Conservation (phyloP, 2,797 vertebrate species). For the Schizopygopsis malacanthus region DNA sequence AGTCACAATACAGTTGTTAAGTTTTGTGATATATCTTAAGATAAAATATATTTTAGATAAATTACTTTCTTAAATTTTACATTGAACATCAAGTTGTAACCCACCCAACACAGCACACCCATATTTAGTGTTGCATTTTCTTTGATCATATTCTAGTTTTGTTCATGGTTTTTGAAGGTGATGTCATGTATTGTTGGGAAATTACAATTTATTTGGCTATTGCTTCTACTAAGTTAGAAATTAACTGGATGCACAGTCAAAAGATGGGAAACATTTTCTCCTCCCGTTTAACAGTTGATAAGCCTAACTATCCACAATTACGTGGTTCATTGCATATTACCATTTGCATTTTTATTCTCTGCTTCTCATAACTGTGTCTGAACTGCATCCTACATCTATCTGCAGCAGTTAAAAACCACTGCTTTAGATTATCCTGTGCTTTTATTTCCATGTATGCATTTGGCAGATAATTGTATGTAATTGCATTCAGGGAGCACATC, state of each 20-base stretch:
- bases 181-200: neutral
- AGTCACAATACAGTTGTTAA: slow-evolving; percentile 43
- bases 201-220: neutral
- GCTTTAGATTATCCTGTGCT: neutral
- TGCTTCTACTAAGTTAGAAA: neutral
- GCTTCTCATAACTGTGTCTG: neutral
- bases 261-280: neutral
- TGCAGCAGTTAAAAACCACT: neutral
- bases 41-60: neutral
- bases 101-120: too few relatives aligned
- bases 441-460: neutral
- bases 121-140: neutral
- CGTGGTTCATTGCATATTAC: neutral
- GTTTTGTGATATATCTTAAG: slow-evolving; percentile 13
- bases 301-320: slow-evolving; percentile 1
- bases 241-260: neutral
- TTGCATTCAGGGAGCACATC: neutral
- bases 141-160: neutral
- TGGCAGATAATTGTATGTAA: neutral
- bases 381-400: neutral
- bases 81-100: neutral
- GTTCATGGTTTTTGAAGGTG: neutral
- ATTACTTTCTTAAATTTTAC: too few relatives aligned
- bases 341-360: neutral
- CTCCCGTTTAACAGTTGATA: neutral